These are phyloP conservation scores for Clarias batrachus DNA, from an alignment of 2,113 vertebrate species.

Conservation along the genomic window DNA sequence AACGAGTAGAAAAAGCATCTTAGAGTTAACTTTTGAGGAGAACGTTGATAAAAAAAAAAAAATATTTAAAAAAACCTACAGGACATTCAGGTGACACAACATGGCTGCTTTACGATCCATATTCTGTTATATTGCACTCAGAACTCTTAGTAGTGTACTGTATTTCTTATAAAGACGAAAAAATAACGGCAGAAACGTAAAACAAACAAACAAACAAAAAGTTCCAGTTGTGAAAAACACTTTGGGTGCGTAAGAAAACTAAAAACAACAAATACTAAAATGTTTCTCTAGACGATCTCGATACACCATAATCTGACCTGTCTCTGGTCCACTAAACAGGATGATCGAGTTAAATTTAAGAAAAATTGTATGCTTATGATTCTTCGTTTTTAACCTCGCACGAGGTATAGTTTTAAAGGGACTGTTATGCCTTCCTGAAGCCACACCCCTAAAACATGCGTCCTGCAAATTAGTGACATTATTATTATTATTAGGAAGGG, in stretches of 20 bases:
- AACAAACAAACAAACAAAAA: too few relatives aligned
- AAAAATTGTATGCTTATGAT: not conserved
- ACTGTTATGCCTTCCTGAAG: not conserved
- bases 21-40: not conserved
- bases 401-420: not conserved
- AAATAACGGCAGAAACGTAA: not conserved
- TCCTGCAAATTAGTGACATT: not conserved
- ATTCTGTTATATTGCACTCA: conserved; percentile 68
- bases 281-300: not conserved
- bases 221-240: not conserved
- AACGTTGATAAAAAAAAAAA: not conserved
- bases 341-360: not conserved
- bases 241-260: not conserved
- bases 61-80: not conserved
- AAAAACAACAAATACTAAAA: not conserved
- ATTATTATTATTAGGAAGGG: not conserved
- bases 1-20: not conserved
- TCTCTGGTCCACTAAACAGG: not conserved
- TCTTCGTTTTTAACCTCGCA: not conserved
- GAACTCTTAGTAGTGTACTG: conserved; percentile 62
- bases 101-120: conserved; percentile 35
- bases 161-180: conserved; percentile 41
- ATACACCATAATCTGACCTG: not conserved
- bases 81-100: conserved; percentile 30
- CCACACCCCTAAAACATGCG: not conserved